Conservation (phyloP, 2,888 invertebrate genomes). For the Julus scanicus region DNA sequence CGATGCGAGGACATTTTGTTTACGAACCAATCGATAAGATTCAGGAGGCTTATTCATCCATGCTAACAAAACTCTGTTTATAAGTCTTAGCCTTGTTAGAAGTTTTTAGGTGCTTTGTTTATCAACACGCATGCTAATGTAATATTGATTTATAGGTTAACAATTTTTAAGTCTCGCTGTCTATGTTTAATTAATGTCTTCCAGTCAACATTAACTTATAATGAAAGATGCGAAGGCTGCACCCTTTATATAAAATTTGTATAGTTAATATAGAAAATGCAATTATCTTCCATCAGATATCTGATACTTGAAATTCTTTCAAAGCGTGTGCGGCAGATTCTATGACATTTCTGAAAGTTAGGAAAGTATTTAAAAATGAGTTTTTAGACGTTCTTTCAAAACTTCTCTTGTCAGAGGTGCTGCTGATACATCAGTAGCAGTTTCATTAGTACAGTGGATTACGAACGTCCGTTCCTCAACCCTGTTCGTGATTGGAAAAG, state of each 20-base stretch:
- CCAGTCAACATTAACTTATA: neutral
- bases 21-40: constrained; percentile 27
- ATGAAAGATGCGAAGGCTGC: neutral
- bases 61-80: constrained; percentile 7
- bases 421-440: too few species aligned
- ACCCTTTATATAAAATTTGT: neutral
- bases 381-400: neutral
- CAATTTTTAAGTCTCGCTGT: neutral
- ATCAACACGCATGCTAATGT: constrained; percentile 15
- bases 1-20: constrained; percentile 7
- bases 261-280: neutral
- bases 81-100: neutral
- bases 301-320: neutral
- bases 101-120: constrained; percentile 5
- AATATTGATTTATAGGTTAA: constrained; percentile 20
- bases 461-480: too few species aligned
- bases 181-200: constrained; percentile 22
- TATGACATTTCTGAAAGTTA: neutral
- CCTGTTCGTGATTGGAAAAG: too few species aligned
- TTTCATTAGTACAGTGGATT: too few species aligned
- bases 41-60: neutral
- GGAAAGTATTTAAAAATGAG: neutral
- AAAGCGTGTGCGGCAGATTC: neutral
- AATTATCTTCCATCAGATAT: neutral
- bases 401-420: too few species aligned